Evolutionary conservation across 2,113 vertebrate species (phyloP), one percentile per base, ranked within the genome.

Genomic region (Lampris incognitus): DNA sequence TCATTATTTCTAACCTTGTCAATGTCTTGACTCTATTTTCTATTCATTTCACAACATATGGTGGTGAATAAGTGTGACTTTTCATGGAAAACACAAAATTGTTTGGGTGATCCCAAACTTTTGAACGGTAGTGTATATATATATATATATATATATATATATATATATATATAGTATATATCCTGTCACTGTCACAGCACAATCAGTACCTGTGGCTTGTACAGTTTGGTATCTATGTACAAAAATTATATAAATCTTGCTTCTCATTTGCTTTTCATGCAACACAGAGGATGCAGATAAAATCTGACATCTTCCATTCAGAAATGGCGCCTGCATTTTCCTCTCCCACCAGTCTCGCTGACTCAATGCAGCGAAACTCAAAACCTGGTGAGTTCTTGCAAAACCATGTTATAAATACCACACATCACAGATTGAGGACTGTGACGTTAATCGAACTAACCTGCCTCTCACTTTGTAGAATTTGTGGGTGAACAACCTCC

Each of bases 221-320:
- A 46, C n/a, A 8, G 5, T 42, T 71, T 54, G 63, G 1, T 3
- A 55, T 24, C 8, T 9, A 10, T n/a, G 39, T 56, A 1, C n/a
- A 39, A 52, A 44, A 39, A 11, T 24, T 24, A 24, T 24, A 24
- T 41, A 41, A 24, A 3, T 11, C 67, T 38, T 46, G 44, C 44
- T 62, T 24, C 46, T 24, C 48, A 62, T 65, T 40, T 50, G 6
- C 40, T 10, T 66, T 10, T 37, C 2, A 49, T 24, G 4, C 51
- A 57, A 68, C 54, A 94, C 95, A 98, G 92, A 96, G 96, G 91
- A 94, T 95, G 93, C 95, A 96, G 82, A 94, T 95, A 46, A 96
- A 96, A 76, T 92, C 94, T 0, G 94, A 95, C 82, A 94, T 95
- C 81, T 88, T 95, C 80, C 94, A 95, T 87, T 95, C 90, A 0